Evolutionary conservation across 1,140 invertebrate species (phyloP).

Genomic region (Chironomus tepperi): DNA sequence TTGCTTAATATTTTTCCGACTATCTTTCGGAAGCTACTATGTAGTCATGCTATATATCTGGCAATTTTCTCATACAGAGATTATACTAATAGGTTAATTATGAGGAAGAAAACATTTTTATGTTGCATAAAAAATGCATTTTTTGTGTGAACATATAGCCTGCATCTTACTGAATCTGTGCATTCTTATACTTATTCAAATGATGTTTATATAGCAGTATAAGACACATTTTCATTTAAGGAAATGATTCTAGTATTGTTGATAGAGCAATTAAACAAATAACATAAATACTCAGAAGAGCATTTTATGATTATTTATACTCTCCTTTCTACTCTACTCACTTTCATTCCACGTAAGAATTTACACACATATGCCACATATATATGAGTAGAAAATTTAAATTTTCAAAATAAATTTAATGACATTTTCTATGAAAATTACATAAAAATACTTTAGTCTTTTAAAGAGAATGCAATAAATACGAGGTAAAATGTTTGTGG

Average conservation of each 20-base stretch:
- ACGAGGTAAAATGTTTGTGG: neutral
- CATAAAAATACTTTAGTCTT: neutral
- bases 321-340: neutral
- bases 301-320: constrained; percentile 15
- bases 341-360: too few species aligned
- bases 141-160: neutral
- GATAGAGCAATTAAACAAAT: neutral
- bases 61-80: neutral
- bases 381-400: neutral
- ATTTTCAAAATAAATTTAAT: constrained; percentile 16
- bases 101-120: neutral
- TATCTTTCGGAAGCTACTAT: neutral
- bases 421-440: neutral
- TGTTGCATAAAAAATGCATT: neutral
- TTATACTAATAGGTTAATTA: neutral
- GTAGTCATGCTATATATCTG: neutral
- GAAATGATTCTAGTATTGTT: neutral
- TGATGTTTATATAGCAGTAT: neutral
- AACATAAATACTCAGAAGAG: constrained; percentile 10
- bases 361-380: neutral
- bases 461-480: neutral
- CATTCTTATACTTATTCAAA: neutral
- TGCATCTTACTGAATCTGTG: neutral
- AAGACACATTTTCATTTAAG: neutral
- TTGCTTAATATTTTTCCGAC: constrained; percentile 14